Conservation (phyloP, 2,797 vertebrate species). For the Cirrhinus mrigala region DNA sequence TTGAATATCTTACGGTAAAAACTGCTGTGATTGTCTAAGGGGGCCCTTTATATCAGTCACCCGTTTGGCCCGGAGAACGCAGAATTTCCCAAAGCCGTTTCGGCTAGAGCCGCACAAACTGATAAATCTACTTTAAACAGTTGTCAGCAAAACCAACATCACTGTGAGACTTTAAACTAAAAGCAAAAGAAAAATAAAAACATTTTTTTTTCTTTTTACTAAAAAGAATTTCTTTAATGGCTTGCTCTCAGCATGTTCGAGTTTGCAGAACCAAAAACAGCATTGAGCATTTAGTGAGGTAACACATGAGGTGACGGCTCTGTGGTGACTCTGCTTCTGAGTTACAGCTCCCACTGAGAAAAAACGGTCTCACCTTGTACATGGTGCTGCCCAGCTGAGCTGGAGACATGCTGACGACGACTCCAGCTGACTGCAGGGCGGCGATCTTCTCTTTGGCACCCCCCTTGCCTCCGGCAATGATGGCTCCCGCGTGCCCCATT, state of each 20-base stretch:
- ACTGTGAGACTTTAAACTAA: not conserved
- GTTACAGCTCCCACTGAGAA: constrained; percentile 16
- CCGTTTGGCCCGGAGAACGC: not conserved
- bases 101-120: not conserved
- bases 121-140: constrained; percentile 15
- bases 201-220: not conserved
- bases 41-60: constrained; percentile 24
- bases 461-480: constrained; percentile 97
- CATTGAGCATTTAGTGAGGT: constrained; percentile 5
- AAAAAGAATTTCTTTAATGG: constrained; percentile 15
- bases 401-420: constrained; percentile 96
- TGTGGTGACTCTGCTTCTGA: constrained; percentile 22
- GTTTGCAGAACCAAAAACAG: constrained; percentile 9
- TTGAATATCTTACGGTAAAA: constrained; percentile 37
- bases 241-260: constrained; percentile 32
- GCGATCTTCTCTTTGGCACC: constrained; percentile 98
- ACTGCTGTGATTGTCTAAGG: constrained; percentile 14
- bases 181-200: not conserved
- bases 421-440: constrained; percentile 94
- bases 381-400: constrained; percentile 97
- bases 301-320: not conserved
- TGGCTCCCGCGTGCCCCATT: constrained; percentile 97
- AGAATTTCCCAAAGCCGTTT: not conserved
- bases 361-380: constrained; percentile 86
- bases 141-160: not conserved